Evolutionary conservation across 1,140 invertebrate genomes (phyloP), one percentile per base, ranked within the genome.

Genomic region (Ips nitidus): DNA sequence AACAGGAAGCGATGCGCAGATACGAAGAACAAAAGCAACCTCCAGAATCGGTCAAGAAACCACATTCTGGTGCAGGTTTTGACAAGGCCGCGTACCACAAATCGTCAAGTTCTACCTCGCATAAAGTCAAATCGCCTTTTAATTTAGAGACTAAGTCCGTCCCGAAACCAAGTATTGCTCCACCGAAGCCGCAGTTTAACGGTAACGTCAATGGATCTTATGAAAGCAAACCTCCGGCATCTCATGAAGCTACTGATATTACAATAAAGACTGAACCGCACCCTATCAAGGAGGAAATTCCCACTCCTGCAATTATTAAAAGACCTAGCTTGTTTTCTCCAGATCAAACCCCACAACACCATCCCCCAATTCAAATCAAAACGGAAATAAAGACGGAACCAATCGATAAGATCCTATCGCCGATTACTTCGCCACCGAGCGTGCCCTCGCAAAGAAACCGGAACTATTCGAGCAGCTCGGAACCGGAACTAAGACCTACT

Each of bases 261-360:
- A 75, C 74, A 67, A 71, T 65, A 47, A 74, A 75, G 56, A 62
- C 66, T 45, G 73, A 76, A 61, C n/a, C 68, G 38, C 45, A 41
- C 6, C 37, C 55, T 41, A 52, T 74, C n/a, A 74, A 76, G 53
- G 75, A 77, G 56, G 73, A 76, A 52, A 72, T 73, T 58, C 72
- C 71, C n/a, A 74, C 70, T n/a, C 73, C 73, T 4, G 66, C 65
- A 43, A 59, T 75, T 6, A 71, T 77, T 5, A 81, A 81, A 56
- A 75, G 75, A 64, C 79, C 80, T 8, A 80, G 78, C 66, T 71
- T 81, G 58, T 87, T 87, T 70, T 86, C 84, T 56, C 86, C 85
- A 0, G 84, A 85, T 63, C 83, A 84, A 74, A 78, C 77, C 5
- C 78, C 79, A 7, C 74, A 52, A 38, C 2, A 59, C 36, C 57